Evolutionary conservation across 2,113 vertebrate species (phyloP), one percentile per base, ranked within the genome.

Genomic region (Panurus biarmicus): DNA sequence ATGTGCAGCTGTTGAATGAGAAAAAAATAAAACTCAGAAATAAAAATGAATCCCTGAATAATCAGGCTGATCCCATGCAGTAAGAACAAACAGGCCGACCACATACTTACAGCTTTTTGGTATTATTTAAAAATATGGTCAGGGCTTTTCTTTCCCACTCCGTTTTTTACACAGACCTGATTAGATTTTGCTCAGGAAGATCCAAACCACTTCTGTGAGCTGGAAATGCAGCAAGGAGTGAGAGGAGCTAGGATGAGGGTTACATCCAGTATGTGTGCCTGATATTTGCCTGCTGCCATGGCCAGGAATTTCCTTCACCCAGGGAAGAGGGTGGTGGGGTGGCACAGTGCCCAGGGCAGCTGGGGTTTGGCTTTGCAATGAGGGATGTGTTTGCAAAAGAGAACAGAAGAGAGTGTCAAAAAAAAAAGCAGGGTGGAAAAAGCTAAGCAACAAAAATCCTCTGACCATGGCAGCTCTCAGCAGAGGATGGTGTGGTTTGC

Each of bases 1-100:
- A 97, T 96, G 97, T 93, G 85, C 97, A 97, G 97, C 95, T 98
- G 97, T 97, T 97, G 97, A 97, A 96, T 96, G 84, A 96, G 94
- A 97, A 97, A 96, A 85, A 97, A 97, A 94, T 85, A 91, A 94
- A 96, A 95, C 91, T 93, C 93, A 95, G 94, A 97, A 96, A 94
- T 93, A 96, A 97, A 94, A 93, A 94, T 96, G 96, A 97, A 88
- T 95, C 95, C 85, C 90, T 83, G 86, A 96, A 97, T 97, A 97
- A 97, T 97, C 92, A 33, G 53, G 56, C 80, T 92, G 94, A 96
- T 96, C 94, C 95, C 73, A 86, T 79, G 86, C 76, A 80, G 82
- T 83, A 87, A 93, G 92, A 92, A 65, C 79, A 94, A 90, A 93
- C 88, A 94, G 91, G 67, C 54, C 11, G 12, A 87, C 86, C 91